Evolutionary conservation across 2,888 invertebrate species (phyloP).

Genomic region (Emmelina monodactyla): DNA sequence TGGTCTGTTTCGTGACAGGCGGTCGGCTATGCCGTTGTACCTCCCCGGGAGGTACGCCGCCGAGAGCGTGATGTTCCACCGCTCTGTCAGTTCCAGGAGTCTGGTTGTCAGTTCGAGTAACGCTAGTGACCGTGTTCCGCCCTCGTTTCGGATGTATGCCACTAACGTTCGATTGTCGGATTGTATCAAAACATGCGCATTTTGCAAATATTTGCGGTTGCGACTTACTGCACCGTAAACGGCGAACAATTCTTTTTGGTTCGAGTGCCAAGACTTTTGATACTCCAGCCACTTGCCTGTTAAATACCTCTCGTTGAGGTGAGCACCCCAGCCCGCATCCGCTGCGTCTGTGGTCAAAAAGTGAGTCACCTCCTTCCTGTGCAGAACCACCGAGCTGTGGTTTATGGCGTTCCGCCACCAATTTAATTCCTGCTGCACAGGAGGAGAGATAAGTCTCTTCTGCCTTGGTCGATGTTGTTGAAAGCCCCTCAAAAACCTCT

Average conservation of each 20-base stretch:
- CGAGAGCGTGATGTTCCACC: conserved; percentile 4
- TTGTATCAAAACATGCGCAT: not conserved
- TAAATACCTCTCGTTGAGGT: conserved; percentile 4
- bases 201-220: conserved; percentile 1
- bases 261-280: conserved; percentile 11
- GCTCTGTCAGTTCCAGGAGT: conserved; percentile 7
- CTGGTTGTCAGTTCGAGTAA: conserved; percentile 9
- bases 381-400: conserved; percentile 1
- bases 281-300: conserved; percentile 4
- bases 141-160: conserved; percentile 16
- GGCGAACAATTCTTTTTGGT: conserved; percentile 9
- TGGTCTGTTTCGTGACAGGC: conserved; percentile 11
- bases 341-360: conserved; percentile 13
- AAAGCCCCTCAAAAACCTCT: conserved; percentile 10
- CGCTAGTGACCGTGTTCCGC: conserved; percentile 14
- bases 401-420: conserved; percentile 9
- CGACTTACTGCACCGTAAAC: conserved; percentile 1
- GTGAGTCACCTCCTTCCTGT: conserved; percentile 1
- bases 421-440: conserved; percentile 3
- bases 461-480: conserved; percentile 4
- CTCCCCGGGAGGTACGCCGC: conserved; percentile 15
- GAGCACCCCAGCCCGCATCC: conserved; percentile 9
- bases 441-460: conserved; percentile 3
- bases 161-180: conserved; percentile 13
- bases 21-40: conserved; percentile 14